Evolutionary conservation across 2,888 invertebrate species (phyloP), one percentile per base, ranked within the genome.

Genomic region (Ornithoptera priamus): DNA sequence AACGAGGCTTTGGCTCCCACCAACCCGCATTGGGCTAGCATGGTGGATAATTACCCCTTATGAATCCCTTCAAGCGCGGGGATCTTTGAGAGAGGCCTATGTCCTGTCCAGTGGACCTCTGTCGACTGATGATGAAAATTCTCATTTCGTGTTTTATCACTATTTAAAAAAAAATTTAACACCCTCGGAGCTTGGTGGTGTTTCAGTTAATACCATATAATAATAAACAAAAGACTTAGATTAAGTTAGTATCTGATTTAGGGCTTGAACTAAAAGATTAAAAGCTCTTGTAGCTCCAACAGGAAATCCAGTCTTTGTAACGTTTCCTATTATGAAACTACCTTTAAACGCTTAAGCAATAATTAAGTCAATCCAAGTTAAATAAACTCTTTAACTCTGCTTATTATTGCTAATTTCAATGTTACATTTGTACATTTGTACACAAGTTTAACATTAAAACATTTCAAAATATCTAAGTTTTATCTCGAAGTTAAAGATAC

Each of bases 281-380:
- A 1, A 50, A 18, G 17, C 50, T 15, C 17, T 50, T 18, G 15
- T 4, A 50, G 50, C 1, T 50, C 17, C 18, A 15, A 79, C 74
- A 74, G 74, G 73, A 75, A 73, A 71, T 50, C 67, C 65, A 67
- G 69, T 62, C 74, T 77, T 61, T 22, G 53, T 39, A 67, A 80
- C 76, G 80, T 81, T 80, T 77, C 77, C 80, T 78, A 80, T 82
- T 83, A 81, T 76, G 70, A 68, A 76, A 77, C 77, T 77, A 78
- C 46, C 62, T 62, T 20, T 22, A 56, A 67, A 67, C 71, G 50
- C 50, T 53, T 68, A 75, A 71, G 75, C 76, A 74, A 78, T 69
- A 77, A 76, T 73, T 74, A 78, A 78, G 75, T 77, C 75, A 75
- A 76, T 78, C 71, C 68, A 76, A 78, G 73, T 76, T 72, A 73